phyloP scores from a whole-genome alignment of 2,113 vertebrate genomes.

The Pterophyllum scalare region DNA sequence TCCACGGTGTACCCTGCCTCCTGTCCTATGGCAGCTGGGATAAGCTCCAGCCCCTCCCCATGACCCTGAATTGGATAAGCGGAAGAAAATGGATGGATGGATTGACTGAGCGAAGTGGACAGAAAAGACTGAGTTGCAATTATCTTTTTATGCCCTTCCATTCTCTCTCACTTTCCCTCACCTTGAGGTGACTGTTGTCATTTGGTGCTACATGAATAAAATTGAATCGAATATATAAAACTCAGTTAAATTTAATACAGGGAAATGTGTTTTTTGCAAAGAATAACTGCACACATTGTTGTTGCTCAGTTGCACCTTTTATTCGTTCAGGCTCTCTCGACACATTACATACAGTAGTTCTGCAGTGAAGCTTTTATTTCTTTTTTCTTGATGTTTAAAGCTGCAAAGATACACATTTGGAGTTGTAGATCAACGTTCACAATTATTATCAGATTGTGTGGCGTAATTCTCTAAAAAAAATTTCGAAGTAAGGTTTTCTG shows the following conservation, averaged over 20 bases:
- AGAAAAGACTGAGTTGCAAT: too few relatives aligned
- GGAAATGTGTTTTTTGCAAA: neutral
- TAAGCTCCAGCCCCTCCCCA: too few relatives aligned
- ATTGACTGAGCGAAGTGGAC: too few relatives aligned
- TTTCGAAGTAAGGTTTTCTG: neutral
- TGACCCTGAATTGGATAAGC: too few relatives aligned
- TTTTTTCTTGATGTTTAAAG: constrained; percentile 55
- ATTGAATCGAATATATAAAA: too few relatives aligned
- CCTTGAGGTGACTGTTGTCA: too few relatives aligned
- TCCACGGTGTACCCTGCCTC: too few relatives aligned
- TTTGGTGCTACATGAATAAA: too few relatives aligned
- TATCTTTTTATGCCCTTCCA: too few relatives aligned
- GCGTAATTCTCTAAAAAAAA: neutral
- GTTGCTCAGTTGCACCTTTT: constrained; percentile 74
- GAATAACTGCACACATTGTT: neutral
- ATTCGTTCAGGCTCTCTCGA: constrained; percentile 69
- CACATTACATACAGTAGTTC: constrained; percentile 60
- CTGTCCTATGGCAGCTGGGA: too few relatives aligned
- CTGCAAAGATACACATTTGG: constrained; percentile 56
- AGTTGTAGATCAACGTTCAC: neutral
- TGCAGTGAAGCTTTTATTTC: constrained; percentile 60
- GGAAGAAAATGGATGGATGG: too few relatives aligned
- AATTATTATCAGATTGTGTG: constrained; percentile 2
- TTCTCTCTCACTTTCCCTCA: too few relatives aligned
- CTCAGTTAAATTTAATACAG: neutral